Base-by-base conservation (phyloP, 2,888 invertebrate genomes). In the Zhengitettix transpicula region DNA sequence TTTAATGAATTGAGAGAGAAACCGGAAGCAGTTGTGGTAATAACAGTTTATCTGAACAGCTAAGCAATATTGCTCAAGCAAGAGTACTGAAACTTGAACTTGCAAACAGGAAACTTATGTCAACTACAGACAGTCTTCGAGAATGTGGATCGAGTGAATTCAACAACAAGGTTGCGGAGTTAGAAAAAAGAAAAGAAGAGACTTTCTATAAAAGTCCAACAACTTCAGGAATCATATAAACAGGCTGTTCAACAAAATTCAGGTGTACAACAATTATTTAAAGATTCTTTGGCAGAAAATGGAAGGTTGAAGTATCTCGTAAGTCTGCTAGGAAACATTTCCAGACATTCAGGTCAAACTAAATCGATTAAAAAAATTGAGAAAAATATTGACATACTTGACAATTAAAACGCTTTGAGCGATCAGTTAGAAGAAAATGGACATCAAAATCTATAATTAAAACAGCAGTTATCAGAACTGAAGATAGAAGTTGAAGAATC, bases 171-270 rank as follows among this genome's bases (percentile, higher is more conserved):
- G 80, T 92, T 64, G 75, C 93, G 60, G 93, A 95, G 67, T 72
- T 94, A 59, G 93, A 95, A 72, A 94, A n/a, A 93, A 69, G 92
- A 93, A 64, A 94, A 93, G 72, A 92, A 92, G 70, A 84, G 87
- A 69, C 74, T 93, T 10, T 79, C 85, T 3, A 73, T 93, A n/a
- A 91, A 91, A 77, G 72, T 72, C n/a, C n/a, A n/a, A n/a, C n/a
- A n/a, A n/a, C n/a, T n/a, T n/a, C n/a, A n/a, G n/a, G n/a, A n/a
- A n/a, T n/a, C n/a, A 62, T 54, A 47, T 47, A 5, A 14, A n/a
- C 47, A 28, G 7, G 28, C 2, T 28, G 28, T 7, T 28, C n/a
- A 28, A 28, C 7, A 28, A 28, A 28, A 5, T 5, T 28, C 7
- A 7, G 2, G 28, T 28, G 28, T 28, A 5, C 28, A 28, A 28